These are phyloP conservation scores for Epirrhoe alternata DNA, from an alignment of 2,888 invertebrate genomes.

Conservation along the genomic window DNA sequence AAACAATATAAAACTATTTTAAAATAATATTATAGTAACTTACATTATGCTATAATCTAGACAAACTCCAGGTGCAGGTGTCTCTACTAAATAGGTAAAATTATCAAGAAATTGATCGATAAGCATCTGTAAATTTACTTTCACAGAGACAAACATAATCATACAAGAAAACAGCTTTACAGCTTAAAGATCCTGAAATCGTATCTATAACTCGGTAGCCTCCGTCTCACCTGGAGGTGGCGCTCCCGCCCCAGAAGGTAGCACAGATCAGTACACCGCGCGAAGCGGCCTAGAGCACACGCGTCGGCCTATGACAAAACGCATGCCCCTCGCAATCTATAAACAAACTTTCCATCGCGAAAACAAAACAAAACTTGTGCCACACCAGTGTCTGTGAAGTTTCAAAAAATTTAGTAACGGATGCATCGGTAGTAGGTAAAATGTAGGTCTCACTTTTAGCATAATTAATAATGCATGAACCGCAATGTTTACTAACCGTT, in stretches of 20 bases:
- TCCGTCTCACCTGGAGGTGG: constrained; percentile 63
- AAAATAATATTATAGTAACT: too few species aligned
- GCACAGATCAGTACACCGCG: constrained; percentile 64
- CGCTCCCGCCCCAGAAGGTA: constrained; percentile 57
- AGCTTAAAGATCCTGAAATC: constrained; percentile 37
- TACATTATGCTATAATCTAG: too few species aligned
- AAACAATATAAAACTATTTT: too few species aligned
- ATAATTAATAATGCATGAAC: constrained; percentile 18
- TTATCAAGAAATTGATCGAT: too few species aligned
- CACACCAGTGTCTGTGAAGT: constrained; percentile 22
- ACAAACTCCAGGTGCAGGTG: too few species aligned
- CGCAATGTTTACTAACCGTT: constrained; percentile 8
- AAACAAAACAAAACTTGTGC: constrained; percentile 32
- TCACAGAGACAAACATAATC: too few species aligned
- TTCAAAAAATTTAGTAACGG: constrained; percentile 2
- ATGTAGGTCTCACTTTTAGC: constrained; percentile 6
- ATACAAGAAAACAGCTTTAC: background rate
- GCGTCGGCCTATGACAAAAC: constrained; percentile 46
- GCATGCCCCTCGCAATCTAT: constrained; percentile 55
- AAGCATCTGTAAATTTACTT: too few species aligned
- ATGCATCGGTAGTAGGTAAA: constrained; percentile 12
- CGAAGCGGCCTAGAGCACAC: constrained; percentile 55
- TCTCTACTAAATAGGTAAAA: too few species aligned
- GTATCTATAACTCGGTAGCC: constrained; percentile 56
- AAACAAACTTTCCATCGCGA: constrained; percentile 54